Evolutionary conservation across 2,113 vertebrate genomes (phyloP), one percentile per base, ranked within the genome.

Genomic region (Ia io): DNA sequence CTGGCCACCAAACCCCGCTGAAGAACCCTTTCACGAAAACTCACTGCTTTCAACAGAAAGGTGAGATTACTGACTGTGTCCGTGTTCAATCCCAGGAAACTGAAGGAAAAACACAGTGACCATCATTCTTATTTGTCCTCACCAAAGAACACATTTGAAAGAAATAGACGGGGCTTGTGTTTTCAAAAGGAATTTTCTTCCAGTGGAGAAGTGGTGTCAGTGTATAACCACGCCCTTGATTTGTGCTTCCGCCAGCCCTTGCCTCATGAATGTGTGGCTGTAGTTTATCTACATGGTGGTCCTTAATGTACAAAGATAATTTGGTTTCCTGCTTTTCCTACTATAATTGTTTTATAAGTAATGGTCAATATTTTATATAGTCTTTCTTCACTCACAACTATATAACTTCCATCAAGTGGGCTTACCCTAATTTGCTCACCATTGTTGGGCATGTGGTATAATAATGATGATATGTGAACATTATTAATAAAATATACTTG

Each of bases 21-120:
- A 63, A 98, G 97, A 70, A 98, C 96, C 20, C 97, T 97, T 96
- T 98, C 98, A 20, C 84, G 96, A 95, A 97, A 98, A 93, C 82
- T 94, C 73, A 98, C 94, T 16, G 98, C 98, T 96, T 98, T 98
- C 77, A 98, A 73, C 40, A 98, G 96, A 93, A 98, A 98, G 85
- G 88, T 42, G 40, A 98, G 78, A 44, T 95, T 90, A 51, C 96
- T 94, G 2, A 98, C 96, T 12, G 90, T 95, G 76, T 98, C 97
- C 51, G 17, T 32, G 53, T 80, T 96, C 63, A 98, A 97, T 18
- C 98, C 95, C 84, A 97, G 96, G 96, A 98, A 97, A 84, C 98
- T 98, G 95, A 6, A 42, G 53, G 37, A 65, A 51, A 96, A 84
- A 40, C 18, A 92, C 42, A 83, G 51, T 13, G 53, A 22, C 6